A percentile compares a stretch with the other conserved stretches of the same genome.
Conservation (phyloP, 2,113 vertebrate species). For the Pogonocichla stellata region DNA sequence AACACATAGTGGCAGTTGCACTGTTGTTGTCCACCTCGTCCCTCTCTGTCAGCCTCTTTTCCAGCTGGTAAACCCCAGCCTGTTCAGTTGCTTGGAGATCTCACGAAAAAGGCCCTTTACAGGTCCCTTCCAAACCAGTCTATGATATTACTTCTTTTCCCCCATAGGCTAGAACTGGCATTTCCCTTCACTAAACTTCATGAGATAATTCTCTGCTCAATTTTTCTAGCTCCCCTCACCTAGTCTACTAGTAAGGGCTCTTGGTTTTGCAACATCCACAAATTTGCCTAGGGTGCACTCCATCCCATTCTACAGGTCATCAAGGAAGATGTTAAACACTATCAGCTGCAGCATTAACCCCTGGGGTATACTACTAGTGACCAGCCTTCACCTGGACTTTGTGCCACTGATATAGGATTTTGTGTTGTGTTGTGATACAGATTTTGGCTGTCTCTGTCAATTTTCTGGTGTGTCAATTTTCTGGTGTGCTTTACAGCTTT, state of each 20-base stretch:
- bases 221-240: background rate
- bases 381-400: background rate
- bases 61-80: background rate
- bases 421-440: background rate
- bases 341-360: background rate
- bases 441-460: background rate
- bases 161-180: background rate
- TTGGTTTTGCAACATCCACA: background rate
- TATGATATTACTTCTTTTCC: background rate
- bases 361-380: background rate
- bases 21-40: background rate
- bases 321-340: background rate
- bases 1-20: background rate
- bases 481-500: background rate
- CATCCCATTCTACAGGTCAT: no score
- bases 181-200: background rate
- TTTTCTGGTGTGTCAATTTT: background rate
- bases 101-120: background rate
- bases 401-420: background rate
- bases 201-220: no score
- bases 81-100: background rate
- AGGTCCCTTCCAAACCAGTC: background rate
- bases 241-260: background rate
- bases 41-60: background rate
- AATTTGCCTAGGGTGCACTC: background rate